These are phyloP conservation scores for Corythaixoides concolor DNA, from an alignment of 2,113 vertebrate species.

Conservation along the genomic window DNA sequence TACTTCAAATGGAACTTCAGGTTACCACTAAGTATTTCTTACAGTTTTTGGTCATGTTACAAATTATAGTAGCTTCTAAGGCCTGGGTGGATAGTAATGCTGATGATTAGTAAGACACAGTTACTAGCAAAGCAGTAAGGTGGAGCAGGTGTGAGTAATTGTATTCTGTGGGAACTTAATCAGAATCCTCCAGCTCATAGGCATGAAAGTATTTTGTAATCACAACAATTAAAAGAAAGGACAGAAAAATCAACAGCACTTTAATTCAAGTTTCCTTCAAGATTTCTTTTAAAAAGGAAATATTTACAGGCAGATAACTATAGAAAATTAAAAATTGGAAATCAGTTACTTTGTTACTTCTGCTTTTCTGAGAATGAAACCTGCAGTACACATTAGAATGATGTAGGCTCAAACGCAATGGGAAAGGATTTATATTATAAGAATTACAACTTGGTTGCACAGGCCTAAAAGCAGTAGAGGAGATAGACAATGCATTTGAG, in stretches of 20 bases:
- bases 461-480: not conserved
- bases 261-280: not conserved
- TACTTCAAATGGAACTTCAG: not conserved
- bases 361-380: not conserved
- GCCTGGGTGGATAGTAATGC: not conserved
- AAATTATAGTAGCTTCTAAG: not conserved
- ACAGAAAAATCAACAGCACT: not conserved
- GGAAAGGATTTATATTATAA: not conserved
- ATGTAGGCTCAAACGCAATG: not conserved
- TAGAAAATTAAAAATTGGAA: not conserved
- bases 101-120: not conserved
- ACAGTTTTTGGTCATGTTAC: not conserved
- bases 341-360: not conserved
- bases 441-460: not conserved
- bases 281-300: not conserved
- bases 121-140: not conserved
- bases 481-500: not conserved
- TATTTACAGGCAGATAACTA: not conserved
- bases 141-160: slow-evolving; percentile 23
- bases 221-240: not conserved
- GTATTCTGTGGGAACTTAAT: not conserved
- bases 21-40: not conserved
- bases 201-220: not conserved
- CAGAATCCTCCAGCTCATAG: not conserved
- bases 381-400: not conserved